phyloP scores from a whole-genome alignment of 2,888 invertebrate genomes.

The Xestia sexstrigata region DNA sequence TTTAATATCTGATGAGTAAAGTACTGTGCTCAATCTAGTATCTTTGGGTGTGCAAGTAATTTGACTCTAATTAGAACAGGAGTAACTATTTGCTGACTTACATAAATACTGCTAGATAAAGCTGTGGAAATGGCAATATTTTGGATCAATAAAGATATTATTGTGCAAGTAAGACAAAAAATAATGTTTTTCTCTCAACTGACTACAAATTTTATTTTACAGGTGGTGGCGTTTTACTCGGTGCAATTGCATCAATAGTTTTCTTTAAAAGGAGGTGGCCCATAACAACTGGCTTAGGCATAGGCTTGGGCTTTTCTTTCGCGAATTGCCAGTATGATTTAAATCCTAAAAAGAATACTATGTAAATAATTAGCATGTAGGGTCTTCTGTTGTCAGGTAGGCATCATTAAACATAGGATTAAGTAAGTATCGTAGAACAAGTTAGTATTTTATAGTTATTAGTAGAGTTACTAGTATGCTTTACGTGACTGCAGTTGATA shows the following conservation, averaged over 20 bases:
- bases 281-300: constrained; percentile 95
- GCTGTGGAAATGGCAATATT: neutral
- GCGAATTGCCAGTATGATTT: constrained; percentile 94
- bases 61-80: neutral
- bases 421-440: constrained; percentile 13
- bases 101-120: neutral
- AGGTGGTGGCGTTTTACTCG: constrained; percentile 96
- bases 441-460: constrained; percentile 3
- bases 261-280: constrained; percentile 97
- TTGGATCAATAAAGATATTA: neutral
- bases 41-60: neutral
- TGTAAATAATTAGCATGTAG: constrained; percentile 69
- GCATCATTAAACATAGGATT: constrained; percentile 43
- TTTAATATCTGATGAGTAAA: neutral
- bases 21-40: no score
- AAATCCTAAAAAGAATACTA: constrained; percentile 79
- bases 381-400: constrained; percentile 78
- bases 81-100: neutral
- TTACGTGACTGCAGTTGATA: neutral
- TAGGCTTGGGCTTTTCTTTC: constrained; percentile 97
- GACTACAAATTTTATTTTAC: constrained; percentile 55
- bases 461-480: neutral
- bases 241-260: constrained; percentile 95
- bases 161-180: neutral
- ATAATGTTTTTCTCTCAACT: neutral